A percentile compares a stretch with the other conserved stretches of the same genome.
phyloP scores from a whole-genome alignment of 2,113 vertebrate genomes.

The Oncorhynchus clarkii region DNA sequence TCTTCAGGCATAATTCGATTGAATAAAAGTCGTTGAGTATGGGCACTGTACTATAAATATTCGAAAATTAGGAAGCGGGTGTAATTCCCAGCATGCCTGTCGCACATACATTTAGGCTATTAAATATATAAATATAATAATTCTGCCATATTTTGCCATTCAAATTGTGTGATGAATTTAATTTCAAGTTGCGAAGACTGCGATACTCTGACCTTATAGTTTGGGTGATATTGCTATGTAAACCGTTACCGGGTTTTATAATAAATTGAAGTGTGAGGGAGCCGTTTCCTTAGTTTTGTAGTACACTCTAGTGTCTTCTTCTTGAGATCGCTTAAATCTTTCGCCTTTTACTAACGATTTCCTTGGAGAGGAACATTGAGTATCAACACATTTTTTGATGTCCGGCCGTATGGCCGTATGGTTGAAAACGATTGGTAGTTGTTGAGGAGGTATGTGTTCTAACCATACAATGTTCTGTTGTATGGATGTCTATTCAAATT shows the following conservation, averaged over 20 bases:
- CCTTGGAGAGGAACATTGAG: conserved; percentile 16
- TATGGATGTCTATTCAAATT: no score
- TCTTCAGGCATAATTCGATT: no score
- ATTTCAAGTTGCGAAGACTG: neutral
- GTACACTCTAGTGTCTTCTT: conserved; percentile 28
- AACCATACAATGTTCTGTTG: no score
- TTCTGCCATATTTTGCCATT: neutral
- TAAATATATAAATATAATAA: neutral
- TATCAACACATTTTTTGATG: no score
- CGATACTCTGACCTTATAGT: neutral
- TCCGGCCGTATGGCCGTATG: no score
- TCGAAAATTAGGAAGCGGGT: no score
- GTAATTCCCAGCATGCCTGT: neutral
- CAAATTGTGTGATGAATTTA: neutral
- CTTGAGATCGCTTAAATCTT: conserved; percentile 39
- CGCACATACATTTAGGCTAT: neutral
- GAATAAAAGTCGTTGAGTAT: no score
- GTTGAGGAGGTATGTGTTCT: no score
- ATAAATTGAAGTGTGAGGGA: neutral
- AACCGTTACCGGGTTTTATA: neutral
- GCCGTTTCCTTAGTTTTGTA: neutral
- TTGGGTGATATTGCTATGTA: neutral
- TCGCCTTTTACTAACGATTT: conserved; percentile 48
- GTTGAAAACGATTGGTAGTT: no score
- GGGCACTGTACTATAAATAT: no score